These are phyloP conservation scores for Hirundo rustica DNA, from an alignment of 2,797 vertebrate genomes.

Conservation along the genomic window DNA sequence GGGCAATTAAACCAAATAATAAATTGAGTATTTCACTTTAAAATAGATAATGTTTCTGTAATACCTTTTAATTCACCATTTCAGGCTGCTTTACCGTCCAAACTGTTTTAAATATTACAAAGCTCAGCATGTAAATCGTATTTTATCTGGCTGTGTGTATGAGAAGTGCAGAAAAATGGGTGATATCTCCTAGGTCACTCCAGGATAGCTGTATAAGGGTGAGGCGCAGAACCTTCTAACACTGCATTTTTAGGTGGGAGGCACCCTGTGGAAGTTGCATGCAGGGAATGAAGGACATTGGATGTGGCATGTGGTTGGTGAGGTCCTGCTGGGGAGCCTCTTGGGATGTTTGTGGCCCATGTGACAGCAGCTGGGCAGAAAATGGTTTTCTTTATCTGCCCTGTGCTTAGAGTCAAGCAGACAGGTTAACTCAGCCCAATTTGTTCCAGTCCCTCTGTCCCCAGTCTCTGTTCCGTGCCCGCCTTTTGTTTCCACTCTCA, in stretches of 20 bases:
- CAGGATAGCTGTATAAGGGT: not conserved
- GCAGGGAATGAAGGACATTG: not conserved
- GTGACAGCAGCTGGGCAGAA: not conserved
- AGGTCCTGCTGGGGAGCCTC: not conserved
- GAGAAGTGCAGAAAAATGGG: not conserved
- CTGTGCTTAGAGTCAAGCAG: not conserved
- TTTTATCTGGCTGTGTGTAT: not conserved
- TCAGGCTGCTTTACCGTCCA: not conserved
- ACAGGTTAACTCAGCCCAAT: not conserved
- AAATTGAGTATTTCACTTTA: not conserved
- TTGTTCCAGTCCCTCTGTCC: not conserved
- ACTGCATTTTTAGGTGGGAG: not conserved
- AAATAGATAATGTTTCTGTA: not conserved
- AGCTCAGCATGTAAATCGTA: not conserved
- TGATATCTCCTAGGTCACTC: not conserved
- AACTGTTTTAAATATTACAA: not conserved
- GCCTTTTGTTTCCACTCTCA: conserved; percentile 23
- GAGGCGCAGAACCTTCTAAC: not conserved
- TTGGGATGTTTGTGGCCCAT: not conserved
- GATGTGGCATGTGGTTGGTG: not conserved
- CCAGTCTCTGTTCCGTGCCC: not conserved
- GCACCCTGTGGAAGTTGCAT: not conserved
- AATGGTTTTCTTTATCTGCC: not conserved
- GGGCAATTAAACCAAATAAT: not conserved
- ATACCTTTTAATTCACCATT: not conserved